Evolutionary conservation across 92 coral and sea anemone species (phyloP), one percentile per base, ranked within the genome.

Genomic region (Parazoanthus darwini): DNA sequence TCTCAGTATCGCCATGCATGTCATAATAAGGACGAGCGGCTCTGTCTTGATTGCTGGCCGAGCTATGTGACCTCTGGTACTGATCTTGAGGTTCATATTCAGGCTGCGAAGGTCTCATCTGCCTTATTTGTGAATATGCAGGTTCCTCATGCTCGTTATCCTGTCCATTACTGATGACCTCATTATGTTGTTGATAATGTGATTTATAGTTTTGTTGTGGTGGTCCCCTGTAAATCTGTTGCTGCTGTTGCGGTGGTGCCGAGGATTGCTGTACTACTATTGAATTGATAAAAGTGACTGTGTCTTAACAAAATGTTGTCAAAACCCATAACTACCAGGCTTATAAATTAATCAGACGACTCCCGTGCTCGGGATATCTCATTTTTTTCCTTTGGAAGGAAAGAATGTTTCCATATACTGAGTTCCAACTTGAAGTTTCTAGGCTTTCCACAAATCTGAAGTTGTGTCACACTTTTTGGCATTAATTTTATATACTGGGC

Each of bases 71-170:
- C 18, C 87, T 72, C 33, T 84, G 87, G 77, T 92, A 95, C 59
- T 92, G 93, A 10, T 95, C 98, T 70, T 95, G 94, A 3, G 82
- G 48, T n/a, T 95, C 95, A 66, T 82, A 78, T 48, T 95, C 92
- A 51, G 87, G 22, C 23, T 82, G 86, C 13, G 77, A n/a, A 36
- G 86, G 74, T 58, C 85, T 75, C 59, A 78, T 78, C 13, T 86
- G 93, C 38, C 93, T 88, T 25, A 82, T 84, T 33, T 93, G 94
- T 29, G 93, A 65, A 20, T 86, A 36, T 89, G 87, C 88, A 5
- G 46, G 43, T 79, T 95, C 98, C 14, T 95, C 98, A 1, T 91
- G 92, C 39, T 93, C 93, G 65, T 86, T 85, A 22, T 92, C 94
- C 82, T 94, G 93, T 8, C 94, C 94, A 79, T 91, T 93, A 63